A percentile compares a stretch with the other conserved stretches of the same genome.
phyloP scores from a whole-genome alignment of 2,888 invertebrate genomes.

The Pristionchus fissidentatus region DNA sequence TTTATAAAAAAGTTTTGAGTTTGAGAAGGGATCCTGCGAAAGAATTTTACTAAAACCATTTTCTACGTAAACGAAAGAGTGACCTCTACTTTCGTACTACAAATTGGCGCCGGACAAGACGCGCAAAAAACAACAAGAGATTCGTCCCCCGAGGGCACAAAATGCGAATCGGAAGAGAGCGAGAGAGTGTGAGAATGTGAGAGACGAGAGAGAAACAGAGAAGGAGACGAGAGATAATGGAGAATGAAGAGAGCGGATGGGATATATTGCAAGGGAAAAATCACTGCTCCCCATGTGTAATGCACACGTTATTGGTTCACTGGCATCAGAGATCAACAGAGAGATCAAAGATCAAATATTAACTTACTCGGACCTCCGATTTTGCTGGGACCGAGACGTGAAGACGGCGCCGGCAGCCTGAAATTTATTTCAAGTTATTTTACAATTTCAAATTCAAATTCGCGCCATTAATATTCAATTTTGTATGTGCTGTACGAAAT shows the following conservation, averaged over 20 bases:
- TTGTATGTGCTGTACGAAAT: slow-evolving; percentile 7
- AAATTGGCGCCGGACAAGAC: not conserved
- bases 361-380: slow-evolving; percentile 11
- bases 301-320: not conserved
- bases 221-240: not conserved
- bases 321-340: too few species aligned
- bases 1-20: too few species aligned
- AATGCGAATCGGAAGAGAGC: slow-evolving; percentile 28
- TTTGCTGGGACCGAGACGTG: not conserved
- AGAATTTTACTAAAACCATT: too few species aligned
- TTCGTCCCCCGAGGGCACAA: not conserved
- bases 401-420: slow-evolving; percentile 35
- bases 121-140: slow-evolving; percentile 18
- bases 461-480: not conserved
- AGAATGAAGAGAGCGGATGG: not conserved
- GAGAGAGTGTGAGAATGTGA: not conserved
- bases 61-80: not conserved
- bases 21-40: not conserved
- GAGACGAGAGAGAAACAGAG: not conserved
- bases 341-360: not conserved
- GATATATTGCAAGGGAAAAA: not conserved
- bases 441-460: not conserved
- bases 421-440: not conserved
- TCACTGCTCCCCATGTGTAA: slow-evolving; percentile 13
- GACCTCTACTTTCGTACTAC: not conserved